These are phyloP conservation scores for Tridacna crocea DNA, from an alignment of 2,888 invertebrate species.

Conservation along the genomic window DNA sequence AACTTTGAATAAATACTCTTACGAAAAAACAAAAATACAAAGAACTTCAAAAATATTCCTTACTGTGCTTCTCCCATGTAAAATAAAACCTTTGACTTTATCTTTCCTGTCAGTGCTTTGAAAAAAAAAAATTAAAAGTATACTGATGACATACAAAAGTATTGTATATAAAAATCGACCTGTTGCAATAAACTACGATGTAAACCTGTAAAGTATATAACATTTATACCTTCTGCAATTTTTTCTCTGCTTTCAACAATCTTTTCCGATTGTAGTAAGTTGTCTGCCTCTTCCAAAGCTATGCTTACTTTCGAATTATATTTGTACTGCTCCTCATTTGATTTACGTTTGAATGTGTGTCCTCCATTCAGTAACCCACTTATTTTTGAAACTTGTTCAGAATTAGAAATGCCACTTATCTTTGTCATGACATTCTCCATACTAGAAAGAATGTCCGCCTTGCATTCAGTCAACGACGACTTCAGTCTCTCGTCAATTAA, in stretches of 20 bases:
- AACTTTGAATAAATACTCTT: no score
- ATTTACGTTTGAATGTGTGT: slow-evolving; percentile 3
- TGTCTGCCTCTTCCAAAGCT: slow-evolving; percentile 19
- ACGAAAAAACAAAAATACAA: no score
- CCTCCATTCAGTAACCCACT: neutral
- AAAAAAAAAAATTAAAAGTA: no score
- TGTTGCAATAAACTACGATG: neutral
- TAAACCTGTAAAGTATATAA: neutral
- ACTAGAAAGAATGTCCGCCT: slow-evolving; percentile 1
- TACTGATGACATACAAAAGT: no score
- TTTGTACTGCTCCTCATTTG: slow-evolving; percentile 32
- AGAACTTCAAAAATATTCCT: no score
- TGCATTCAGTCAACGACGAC: neutral
- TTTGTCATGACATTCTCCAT: neutral
- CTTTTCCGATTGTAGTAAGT: slow-evolving; percentile 11
- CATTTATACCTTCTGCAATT: slow-evolving; percentile 47
- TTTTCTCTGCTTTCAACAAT: slow-evolving; percentile 23
- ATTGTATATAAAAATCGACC: no score
- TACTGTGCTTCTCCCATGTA: no score
- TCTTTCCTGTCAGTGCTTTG: no score
- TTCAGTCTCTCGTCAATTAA: slow-evolving; percentile 1
- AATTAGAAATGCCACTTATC: slow-evolving; percentile 12
- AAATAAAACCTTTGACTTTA: no score
- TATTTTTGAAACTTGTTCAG: slow-evolving; percentile 18
- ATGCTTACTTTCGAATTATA: slow-evolving; percentile 27